Base-by-base conservation (phyloP, 2,113 vertebrate genomes). In the Clarias magur region DNA sequence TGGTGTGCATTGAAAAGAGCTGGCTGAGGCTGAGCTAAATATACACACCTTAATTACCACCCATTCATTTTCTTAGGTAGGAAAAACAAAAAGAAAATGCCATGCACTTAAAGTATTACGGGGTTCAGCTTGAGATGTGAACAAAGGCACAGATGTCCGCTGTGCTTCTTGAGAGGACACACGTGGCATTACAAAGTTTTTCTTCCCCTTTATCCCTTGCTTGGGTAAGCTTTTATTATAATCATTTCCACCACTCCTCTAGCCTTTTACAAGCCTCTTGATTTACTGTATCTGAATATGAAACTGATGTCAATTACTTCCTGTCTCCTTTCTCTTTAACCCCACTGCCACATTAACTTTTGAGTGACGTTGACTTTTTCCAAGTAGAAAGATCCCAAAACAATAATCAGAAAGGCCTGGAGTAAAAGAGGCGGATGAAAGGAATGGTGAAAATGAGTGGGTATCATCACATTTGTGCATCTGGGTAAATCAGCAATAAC, bases 11-110 rank as follows among this genome's bases (percentile, higher is more conserved):
- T 73, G 70, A 73, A 73, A 73, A 84, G 85, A 84, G 57, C 65
- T 56, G 42, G 56, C n/a, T 56, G 84, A 86, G 80, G 80, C 62
- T 76, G 75, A 68, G 73, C 80, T 86, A 54, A 78, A 60, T 82
- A 82, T 81, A 89, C 83, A 79, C 81, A 83, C 73, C 72, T 88
- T 88, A 93, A 92, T 91, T 91, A 91, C 89, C 63, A 88, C 54
- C 42, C 62, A 84, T 57, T 90, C 27, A 59, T 83, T 89, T 88
- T 60, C 56, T 84, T 56, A 13, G 5, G 57, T 57, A 48, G 80
- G 85, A 87, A 88, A 85, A 79, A 88, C 85, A 88, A 87, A 85
- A 76, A 57, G 78, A 88, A 90, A 88, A 89, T 87, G 85, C 88
- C 83, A 90, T 89, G 57, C 60, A 80, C 27, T 30, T 38, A 23